Evolutionary conservation across 2,113 vertebrate species (phyloP).

Genomic region (Chloroceryle aenea): DNA sequence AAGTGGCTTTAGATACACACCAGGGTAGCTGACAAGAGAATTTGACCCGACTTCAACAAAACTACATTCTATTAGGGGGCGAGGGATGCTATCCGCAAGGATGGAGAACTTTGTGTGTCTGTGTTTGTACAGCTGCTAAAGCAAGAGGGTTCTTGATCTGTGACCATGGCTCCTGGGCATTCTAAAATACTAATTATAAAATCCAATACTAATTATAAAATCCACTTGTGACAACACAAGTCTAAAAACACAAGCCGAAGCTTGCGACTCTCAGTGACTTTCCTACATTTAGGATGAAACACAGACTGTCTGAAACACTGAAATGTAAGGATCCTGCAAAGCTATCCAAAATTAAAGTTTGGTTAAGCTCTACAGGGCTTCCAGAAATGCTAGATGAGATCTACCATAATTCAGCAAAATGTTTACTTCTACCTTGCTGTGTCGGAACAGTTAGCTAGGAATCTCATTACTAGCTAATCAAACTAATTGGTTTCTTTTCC

Average conservation of each 20-base stretch:
- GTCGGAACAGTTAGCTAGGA: neutral
- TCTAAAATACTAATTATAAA: neutral
- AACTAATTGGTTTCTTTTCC: neutral
- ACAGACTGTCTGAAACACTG: neutral
- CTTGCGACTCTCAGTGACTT: neutral
- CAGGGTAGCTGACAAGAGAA: neutral
- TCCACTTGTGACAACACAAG: neutral
- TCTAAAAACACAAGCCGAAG: neutral
- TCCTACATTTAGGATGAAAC: neutral
- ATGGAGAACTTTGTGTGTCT: neutral
- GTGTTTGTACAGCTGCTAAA: neutral
- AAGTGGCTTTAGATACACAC: neutral
- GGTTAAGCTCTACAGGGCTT: neutral
- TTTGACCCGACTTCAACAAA: slow-evolving; percentile 1
- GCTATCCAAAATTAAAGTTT: neutral
- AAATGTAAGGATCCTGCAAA: neutral
- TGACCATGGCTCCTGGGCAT: neutral
- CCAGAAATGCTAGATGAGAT: neutral
- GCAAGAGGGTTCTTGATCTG: neutral
- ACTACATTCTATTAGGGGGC: neutral
- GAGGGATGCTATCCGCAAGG: neutral
- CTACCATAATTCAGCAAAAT: neutral
- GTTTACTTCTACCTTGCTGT: neutral
- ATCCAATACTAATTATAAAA: slow-evolving; percentile 25
- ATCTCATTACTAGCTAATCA: neutral